Evolutionary conservation across 2,113 vertebrate species (phyloP), one percentile per base, ranked within the genome.

Genomic region (Drymodes brunneopygia): DNA sequence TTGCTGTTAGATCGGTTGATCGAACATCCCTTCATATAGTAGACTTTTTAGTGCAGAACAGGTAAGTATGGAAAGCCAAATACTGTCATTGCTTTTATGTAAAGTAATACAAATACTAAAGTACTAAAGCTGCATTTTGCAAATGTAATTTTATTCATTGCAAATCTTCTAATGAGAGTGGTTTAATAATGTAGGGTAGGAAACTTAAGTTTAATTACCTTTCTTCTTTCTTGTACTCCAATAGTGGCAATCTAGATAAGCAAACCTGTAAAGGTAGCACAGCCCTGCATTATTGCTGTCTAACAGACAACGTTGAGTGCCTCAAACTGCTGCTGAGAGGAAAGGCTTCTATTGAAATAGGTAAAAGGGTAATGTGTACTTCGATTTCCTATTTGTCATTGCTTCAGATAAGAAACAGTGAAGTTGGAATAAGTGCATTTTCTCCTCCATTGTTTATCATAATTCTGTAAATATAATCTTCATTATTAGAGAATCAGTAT

Each of bases 11-110:
- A 29, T 99, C 99, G 33, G 99, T 99, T 50, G 99, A 99, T 97
- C 98, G 99, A 50, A 99, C 99, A 75, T 99, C 99, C 5, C 99
- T 99, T 58, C 99, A 99, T 93, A 99, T 99, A 29, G 99, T 99
- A 9, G 99, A 99, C 97, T 99, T 99, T 88, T 95, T 99, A 54
- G 99, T 99, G 58, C 99, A 99, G 84, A 99, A 99, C 96, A 99
- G 99, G 99, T 99, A 80, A 97, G 97, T 74, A 31, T 36, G 31
- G 10, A 40, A 42, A 50, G 9, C 36, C 87, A 47, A 67, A 57
- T 28, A 22, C 3, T 86, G 24, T 9, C 38, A 18, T 18, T 81
- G 40, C 25, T 74, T 82, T 88, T 81, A 29, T 36, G 9, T 69
- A 40, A 65, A 66, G 11, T 65, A 48, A 40, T 64, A 60, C 6